phyloP scores from a whole-genome alignment of 2,113 vertebrate species.

The Zosterops pallidus region DNA sequence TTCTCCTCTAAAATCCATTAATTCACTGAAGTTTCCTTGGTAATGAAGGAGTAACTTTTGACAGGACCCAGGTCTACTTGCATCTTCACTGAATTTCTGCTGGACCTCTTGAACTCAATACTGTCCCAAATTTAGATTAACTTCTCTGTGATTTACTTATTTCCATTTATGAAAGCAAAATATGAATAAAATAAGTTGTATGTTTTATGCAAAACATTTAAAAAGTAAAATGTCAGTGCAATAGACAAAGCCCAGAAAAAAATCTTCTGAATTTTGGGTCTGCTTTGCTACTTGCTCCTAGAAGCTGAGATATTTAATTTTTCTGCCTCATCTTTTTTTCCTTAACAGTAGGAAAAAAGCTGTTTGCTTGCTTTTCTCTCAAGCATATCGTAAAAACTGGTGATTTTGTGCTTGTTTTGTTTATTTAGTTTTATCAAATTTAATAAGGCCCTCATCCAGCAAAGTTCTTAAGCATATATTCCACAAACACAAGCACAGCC shows the following conservation, averaged over 20 bases:
- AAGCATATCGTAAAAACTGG: not conserved
- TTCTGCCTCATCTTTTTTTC: not conserved
- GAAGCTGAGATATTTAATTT: not conserved
- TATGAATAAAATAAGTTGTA: not conserved
- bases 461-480: not conserved
- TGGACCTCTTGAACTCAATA: not conserved
- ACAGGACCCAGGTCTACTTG: not conserved
- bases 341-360: not conserved
- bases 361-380: not conserved
- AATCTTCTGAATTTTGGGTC: not conserved
- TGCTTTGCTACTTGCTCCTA: not conserved
- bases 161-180: not conserved
- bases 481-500: not conserved
- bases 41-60: not conserved
- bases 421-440: not conserved
- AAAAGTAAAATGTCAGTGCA: not conserved
- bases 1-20: conserved; percentile 34
- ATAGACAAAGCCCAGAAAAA: conserved; percentile 8
- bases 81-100: not conserved
- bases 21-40: conserved; percentile 2
- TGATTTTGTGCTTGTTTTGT: not conserved
- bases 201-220: not conserved
- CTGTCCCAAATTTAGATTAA: not conserved
- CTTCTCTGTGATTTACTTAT: not conserved
- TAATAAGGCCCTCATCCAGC: not conserved